These are phyloP conservation scores for Chrysodeixis includens DNA, from an alignment of 2,888 invertebrate genomes.

Conservation along the genomic window DNA sequence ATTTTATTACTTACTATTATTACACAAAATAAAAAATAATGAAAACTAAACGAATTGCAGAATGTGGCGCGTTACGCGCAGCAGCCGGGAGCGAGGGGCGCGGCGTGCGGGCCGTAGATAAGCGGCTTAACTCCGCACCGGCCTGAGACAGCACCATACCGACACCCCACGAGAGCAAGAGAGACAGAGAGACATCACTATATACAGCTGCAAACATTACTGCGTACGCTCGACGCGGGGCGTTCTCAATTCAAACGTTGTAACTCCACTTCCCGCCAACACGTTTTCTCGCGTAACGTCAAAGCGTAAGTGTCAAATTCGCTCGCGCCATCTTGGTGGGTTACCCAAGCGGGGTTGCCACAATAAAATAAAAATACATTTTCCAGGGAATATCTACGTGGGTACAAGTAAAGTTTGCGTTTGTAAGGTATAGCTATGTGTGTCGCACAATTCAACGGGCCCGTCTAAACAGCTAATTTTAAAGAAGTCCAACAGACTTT, in stretches of 20 bases:
- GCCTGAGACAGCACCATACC: constrained; percentile 70
- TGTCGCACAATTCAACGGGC: constrained; percentile 77
- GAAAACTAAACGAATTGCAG: constrained; percentile 70
- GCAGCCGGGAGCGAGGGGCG: constrained; percentile 80
- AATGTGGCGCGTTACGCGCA: constrained; percentile 81
- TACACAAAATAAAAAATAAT: constrained; percentile 55
- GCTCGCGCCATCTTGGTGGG: constrained; percentile 47
- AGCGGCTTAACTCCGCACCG: constrained; percentile 87
- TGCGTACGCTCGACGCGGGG: constrained; percentile 75
- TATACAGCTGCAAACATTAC: constrained; percentile 84
- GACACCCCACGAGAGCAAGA: constrained; percentile 46
- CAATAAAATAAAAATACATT: constrained; percentile 88
- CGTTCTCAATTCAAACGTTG: constrained; percentile 65
- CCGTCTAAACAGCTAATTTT: constrained; percentile 87
- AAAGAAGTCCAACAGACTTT: constrained; percentile 73
- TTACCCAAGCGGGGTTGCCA: constrained; percentile 67
- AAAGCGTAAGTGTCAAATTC: constrained; percentile 50
- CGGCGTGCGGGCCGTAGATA: constrained; percentile 87
- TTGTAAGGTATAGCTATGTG: constrained; percentile 72
- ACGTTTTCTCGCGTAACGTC: constrained; percentile 51
- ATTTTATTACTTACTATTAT: constrained; percentile 53
- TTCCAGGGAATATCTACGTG: constrained; percentile 86
- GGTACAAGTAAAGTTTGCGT: constrained; percentile 86
- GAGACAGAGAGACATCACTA: constrained; percentile 76
- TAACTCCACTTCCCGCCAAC: constrained; percentile 46